Base-by-base conservation (phyloP, 2,888 invertebrate species). In the Flexamia atlantica region DNA sequence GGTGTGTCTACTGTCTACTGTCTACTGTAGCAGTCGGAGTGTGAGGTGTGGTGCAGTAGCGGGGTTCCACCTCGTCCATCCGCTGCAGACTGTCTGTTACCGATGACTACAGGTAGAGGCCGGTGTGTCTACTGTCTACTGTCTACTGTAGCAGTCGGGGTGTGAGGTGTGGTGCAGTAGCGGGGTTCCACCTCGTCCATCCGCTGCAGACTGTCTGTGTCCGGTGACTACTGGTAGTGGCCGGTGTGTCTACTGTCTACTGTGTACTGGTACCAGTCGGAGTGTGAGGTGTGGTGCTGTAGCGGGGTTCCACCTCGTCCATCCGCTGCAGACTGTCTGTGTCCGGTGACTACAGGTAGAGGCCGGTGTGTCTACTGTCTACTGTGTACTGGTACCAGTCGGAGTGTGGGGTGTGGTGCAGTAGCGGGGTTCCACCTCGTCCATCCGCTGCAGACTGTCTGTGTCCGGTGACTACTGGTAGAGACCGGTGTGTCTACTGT, bases 11-110 rank as follows among this genome's bases (percentile, higher is more conserved):
- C 64, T 3, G 28, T 64, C 14, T 3, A 28, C 28, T 64, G 30
- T 28, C 64, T 57, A 57, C 20, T 30, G 64, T 28, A 86, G 86
- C 85, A 86, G 84, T 84, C 81, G 20, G 60, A 68, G 79, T 57
- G 81, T 53, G 70, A 80, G 30, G 36, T 79, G 57, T 53, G 32
- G 79, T 76, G 74, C 74, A 46, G 74, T 76, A 76, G 74, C 74
- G 36, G 28, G 36, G 74, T 30, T 64, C 50, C 74, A 42, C 74
- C 50, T 42, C 74, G 46, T 46, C 10, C 46, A 25, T 76, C 74
- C 30, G 12, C n/a, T 28, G 25, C n/a, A n/a, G n/a, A n/a, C n/a
- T n/a, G 57, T 57, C 57, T 3, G 25, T 64, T 12, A 14, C 64
- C 17, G 4, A 2, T 28, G 64, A 28, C 64, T 64, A 64, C 64